Evolutionary conservation across 2,113 vertebrate species (phyloP).

Genomic region (Pandion haliaetus): DNA sequence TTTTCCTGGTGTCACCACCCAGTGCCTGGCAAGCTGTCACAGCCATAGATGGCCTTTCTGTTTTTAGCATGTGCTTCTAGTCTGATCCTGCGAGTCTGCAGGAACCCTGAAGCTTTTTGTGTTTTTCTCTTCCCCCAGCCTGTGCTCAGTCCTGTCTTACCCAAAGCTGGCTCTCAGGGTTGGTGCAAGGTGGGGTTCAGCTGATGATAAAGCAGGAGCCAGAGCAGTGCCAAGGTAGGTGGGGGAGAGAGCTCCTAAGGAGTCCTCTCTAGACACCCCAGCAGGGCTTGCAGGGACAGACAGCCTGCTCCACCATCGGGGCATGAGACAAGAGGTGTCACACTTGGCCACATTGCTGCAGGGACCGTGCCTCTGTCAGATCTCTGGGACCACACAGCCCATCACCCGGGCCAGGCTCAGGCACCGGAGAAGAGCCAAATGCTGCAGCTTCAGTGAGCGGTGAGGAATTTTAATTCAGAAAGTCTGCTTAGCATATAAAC

Average conservation of each 20-base stretch:
- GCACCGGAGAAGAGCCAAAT: neutral
- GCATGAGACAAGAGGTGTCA: neutral
- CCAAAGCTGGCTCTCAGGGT: neutral
- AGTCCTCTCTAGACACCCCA: neutral
- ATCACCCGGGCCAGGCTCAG: neutral
- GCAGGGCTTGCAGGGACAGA: neutral
- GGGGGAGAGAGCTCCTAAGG: neutral
- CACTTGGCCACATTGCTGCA: neutral
- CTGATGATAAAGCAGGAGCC: neutral
- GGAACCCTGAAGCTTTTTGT: neutral
- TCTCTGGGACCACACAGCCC: neutral
- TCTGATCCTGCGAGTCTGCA: rapidly evolving
- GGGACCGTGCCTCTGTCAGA: neutral
- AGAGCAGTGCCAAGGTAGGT: neutral
- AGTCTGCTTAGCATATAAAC: neutral
- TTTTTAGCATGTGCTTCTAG: neutral
- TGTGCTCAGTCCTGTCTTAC: neutral
- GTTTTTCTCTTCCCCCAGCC: neutral
- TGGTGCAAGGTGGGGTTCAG: neutral
- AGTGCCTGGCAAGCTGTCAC: neutral
- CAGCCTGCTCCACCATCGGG: rapidly evolving
- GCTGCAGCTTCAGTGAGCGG: neutral
- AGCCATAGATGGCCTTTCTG: neutral
- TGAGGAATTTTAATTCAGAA: neutral
- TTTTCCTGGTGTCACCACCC: neutral